Base-by-base conservation (phyloP, 1,140 invertebrate genomes). In the Cardiocondyla obscurior region DNA sequence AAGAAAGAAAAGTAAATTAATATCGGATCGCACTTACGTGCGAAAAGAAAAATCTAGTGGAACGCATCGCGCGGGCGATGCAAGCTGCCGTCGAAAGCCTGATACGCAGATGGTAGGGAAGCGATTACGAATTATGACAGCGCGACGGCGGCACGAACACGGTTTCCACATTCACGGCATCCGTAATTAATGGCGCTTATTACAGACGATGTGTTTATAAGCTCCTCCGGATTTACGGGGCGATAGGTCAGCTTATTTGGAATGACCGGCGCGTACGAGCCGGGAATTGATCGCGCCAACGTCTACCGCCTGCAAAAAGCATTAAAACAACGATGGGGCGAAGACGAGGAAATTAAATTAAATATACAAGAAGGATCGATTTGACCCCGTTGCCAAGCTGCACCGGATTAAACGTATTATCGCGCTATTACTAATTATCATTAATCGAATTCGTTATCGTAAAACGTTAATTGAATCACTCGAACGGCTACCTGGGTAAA, bases 1-100 rank as follows among this genome's bases (percentile, higher is more conserved):
- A 64, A 62, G 57, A 76, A 64, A 22, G 42, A 64, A 64, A n/a
- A n/a, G n/a, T 76, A 76, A 76, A 76, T 76, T 49, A 76, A 30
- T 19, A 3, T 25, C 42, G 72, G 72, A 30, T 70, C 30, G 14
- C 12, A 22, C 12, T 53, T 49, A 16, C n/a, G 12, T 8, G 36
- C 25, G 33, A 8, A 4, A n/a, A 36, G 2, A 33, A 19, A 49
- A 46, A 51, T 5, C n/a, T 10, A 14, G 12, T 8, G 51, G 64
- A 51, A 76, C 19, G 12, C 44, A 39, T 72, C n/a, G 25, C 30
- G 19, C 10, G 8, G 8, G 2, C 30, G n/a, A 60, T 46, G 19
- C 46, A 25, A 16, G 12, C 39, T 30, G 28, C 33, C 62, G n/a
- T 79, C 74, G 33, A 79, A 67, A 55, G 25, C 33, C 30, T 44